Percentiles rank a stretch among this genome's conserved stretches.
Conservation (phyloP, 2,888 invertebrate genomes). For the Andrena minutula region DNA sequence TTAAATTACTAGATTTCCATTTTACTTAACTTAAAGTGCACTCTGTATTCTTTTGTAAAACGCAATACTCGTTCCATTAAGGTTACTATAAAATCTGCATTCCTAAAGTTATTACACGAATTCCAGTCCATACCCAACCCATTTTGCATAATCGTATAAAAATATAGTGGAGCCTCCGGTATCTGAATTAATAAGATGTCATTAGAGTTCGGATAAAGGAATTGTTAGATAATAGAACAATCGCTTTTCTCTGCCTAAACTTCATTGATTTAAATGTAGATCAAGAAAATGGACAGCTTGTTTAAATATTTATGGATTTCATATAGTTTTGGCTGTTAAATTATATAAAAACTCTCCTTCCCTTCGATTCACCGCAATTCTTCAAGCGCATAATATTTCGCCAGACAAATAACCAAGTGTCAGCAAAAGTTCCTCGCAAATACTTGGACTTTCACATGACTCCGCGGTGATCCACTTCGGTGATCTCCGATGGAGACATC, state of each 20-base stretch:
- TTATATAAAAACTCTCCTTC: background rate
- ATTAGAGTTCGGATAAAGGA: no score
- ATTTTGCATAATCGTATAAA: background rate
- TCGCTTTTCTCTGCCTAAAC: no score
- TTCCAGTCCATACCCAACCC: background rate
- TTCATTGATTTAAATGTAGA: no score
- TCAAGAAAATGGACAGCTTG: no score
- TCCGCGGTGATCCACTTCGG: background rate
- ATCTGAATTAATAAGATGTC: no score
- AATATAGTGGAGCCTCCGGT: background rate
- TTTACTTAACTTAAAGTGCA: background rate
- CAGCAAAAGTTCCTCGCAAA: background rate
- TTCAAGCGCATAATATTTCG: background rate
- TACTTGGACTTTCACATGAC: background rate
- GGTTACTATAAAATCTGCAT: background rate
- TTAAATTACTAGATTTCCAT: no score
- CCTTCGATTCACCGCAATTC: background rate
- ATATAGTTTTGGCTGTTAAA: no score
- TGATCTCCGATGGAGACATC: slow-evolving; percentile 24
- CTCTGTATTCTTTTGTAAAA: no score
- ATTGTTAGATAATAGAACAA: no score
- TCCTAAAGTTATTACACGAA: background rate
- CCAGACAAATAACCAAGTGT: background rate
- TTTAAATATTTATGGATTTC: no score
- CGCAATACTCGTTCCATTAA: background rate